These are phyloP conservation scores for Macquaria australasica DNA, from an alignment of 2,113 vertebrate species.

Conservation along the genomic window DNA sequence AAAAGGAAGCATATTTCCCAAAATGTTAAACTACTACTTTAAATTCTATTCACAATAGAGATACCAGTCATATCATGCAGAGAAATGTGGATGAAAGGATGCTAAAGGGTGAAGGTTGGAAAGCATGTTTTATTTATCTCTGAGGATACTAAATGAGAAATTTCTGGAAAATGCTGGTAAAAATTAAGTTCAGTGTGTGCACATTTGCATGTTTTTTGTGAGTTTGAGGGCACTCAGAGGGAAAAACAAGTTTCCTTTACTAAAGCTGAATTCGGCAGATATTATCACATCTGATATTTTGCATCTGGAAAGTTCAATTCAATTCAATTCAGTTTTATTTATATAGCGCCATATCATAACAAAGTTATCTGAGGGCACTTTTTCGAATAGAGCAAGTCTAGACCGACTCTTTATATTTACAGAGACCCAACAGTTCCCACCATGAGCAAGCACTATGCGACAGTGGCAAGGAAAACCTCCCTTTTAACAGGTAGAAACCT, in stretches of 20 bases:
- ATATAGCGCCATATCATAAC: too few relatives aligned
- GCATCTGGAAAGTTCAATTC: slow-evolving; percentile 13
- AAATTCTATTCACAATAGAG: neutral
- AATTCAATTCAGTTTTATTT: too few relatives aligned
- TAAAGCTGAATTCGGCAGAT: neutral
- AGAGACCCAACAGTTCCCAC: too few relatives aligned
- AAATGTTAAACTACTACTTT: neutral
- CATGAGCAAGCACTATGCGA: too few relatives aligned
- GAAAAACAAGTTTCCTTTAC: neutral
- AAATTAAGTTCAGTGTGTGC: neutral
- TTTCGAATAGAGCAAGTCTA: too few relatives aligned
- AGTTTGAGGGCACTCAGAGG: neutral
- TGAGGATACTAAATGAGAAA: neutral
- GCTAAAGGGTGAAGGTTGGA: neutral
- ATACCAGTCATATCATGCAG: neutral
- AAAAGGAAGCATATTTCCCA: neutral
- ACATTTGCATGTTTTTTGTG: neutral
- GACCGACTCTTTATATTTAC: too few relatives aligned
- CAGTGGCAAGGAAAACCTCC: too few relatives aligned
- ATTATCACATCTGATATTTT: neutral
- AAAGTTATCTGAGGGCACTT: too few relatives aligned
- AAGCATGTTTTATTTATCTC: neutral
- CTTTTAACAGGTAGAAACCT: too few relatives aligned
- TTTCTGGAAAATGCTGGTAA: neutral
- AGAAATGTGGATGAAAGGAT: neutral